Evolutionary conservation across 2,113 vertebrate genomes (phyloP).

Genomic region (Kryptolebias marmoratus): DNA sequence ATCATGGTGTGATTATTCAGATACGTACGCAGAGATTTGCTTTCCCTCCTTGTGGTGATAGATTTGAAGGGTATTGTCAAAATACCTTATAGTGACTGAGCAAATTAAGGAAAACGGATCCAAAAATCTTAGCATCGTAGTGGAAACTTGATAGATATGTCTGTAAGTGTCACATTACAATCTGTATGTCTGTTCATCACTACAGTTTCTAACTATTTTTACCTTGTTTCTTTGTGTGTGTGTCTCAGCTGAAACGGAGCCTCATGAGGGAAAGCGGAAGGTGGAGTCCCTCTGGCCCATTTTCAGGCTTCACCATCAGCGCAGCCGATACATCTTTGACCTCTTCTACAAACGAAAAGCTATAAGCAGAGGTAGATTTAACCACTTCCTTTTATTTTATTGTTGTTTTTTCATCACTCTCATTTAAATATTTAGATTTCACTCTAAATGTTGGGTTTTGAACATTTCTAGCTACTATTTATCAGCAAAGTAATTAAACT

Average conservation of each 20-base stretch:
- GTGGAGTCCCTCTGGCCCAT: constrained; percentile 98
- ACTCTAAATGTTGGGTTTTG: background rate
- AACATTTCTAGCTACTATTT: background rate
- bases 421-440: background rate
- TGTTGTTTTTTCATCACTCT: background rate
- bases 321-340: constrained; percentile 96
- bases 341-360: constrained; percentile 98
- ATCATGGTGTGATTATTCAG: background rate
- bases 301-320: constrained; percentile 97
- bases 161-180: too few relatives aligned
- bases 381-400: background rate
- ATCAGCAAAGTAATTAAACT: background rate
- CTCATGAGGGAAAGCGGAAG: constrained; percentile 95
- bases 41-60: too few relatives aligned
- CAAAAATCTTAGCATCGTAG: too few relatives aligned
- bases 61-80: background rate
- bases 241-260: constrained; percentile 91
- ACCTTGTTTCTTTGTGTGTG: background rate
- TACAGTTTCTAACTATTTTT: background rate
- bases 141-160: too few relatives aligned
- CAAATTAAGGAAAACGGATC: too few relatives aligned
- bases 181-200: too few relatives aligned
- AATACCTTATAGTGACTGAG: too few relatives aligned
- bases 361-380: constrained; percentile 92
- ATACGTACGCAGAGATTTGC: too few relatives aligned